Conservation (phyloP, 2,888 invertebrate genomes). For the Corythucha ciliata region DNA sequence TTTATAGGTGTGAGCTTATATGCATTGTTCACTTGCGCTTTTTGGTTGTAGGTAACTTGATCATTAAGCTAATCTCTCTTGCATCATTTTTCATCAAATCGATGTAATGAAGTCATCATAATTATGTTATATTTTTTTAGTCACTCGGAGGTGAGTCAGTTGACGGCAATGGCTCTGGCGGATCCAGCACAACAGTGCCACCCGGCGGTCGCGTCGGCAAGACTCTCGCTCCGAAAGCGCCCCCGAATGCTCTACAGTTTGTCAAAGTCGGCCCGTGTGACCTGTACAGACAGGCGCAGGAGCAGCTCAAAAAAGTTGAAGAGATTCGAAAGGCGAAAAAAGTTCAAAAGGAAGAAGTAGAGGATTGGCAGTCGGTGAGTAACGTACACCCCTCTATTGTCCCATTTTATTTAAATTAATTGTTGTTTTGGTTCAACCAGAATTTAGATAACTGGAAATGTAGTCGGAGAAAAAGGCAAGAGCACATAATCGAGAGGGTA, state of each 20-base stretch:
- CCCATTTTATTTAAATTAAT: slow-evolving; percentile 6
- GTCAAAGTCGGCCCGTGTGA: slow-evolving; percentile 81
- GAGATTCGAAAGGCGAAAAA: slow-evolving; percentile 75
- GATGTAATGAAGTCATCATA: neutral
- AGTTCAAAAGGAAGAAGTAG: slow-evolving; percentile 69
- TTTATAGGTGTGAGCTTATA: no score
- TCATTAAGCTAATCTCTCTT: neutral
- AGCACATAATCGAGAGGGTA: slow-evolving; percentile 80
- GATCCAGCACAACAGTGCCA: neutral
- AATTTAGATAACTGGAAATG: slow-evolving; percentile 92
- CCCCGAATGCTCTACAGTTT: slow-evolving; percentile 79
- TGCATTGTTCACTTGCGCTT: neutral
- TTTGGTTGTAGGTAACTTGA: neutral
- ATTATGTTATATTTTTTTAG: neutral
- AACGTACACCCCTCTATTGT: no score
- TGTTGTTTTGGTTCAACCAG: slow-evolving; percentile 46
- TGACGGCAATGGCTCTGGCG: no score
- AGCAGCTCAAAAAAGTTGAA: slow-evolving; percentile 74
- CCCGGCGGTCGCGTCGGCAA: slow-evolving; percentile 51
- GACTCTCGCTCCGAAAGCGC: slow-evolving; percentile 70
- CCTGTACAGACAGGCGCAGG: slow-evolving; percentile 72
- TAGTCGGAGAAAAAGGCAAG: slow-evolving; percentile 81
- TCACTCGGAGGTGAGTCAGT: slow-evolving; percentile 21
- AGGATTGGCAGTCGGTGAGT: slow-evolving; percentile 88
- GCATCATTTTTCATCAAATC: neutral